Base-by-base conservation (phyloP, 2,797 vertebrate genomes). In the Acrocephalus scirpaceus region DNA sequence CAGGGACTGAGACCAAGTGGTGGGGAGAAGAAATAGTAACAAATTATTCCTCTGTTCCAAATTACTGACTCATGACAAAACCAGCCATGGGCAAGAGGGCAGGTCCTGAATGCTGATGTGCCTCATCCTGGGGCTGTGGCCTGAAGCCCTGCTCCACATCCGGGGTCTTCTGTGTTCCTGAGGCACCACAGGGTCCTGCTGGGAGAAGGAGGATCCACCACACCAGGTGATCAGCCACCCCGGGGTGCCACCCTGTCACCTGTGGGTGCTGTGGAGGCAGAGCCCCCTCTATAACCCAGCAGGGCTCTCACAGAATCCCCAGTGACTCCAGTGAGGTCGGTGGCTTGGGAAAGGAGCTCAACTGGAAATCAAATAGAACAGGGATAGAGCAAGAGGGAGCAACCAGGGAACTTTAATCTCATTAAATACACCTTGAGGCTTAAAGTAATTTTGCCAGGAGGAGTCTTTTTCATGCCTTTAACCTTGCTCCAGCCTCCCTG, bases 391-490 rank as follows among this genome's bases (percentile, higher is more conserved):
- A 70, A 77, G 79, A 50, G 44, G 30, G 42, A 76, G 30, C 4
- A 3, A 64, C 47, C 20, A 9, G 77, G 67, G 67, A 88, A 32
- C 61, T 80, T 94, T 96, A 96, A 97, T 96, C 93, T 90, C 69
- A 50, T 96, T 95, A 96, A 96, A 85, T 18, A 74, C 54, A 93
- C 92, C 94, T 80, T 19, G 1, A 94, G 81, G 82, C 69, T 92
- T 72, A 23, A 34, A 71, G 64, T 19, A 29, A 44, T 87, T 86
- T 95, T 92, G 74, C 77, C 65, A 62, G 65, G 47, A 84, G 69
- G 16, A 76, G 56, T 6, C 27, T 51, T 30, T 80, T 92, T 36
- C 48, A 77, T 2, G 4, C 84, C 50, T n/a, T 70, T 22, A 54
- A 47, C 64, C 27, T 88, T 10, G 0, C 32, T 53, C 48, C 64